Evolutionary conservation across 1,140 invertebrate genomes (phyloP).

Genomic region (Drosophila trapezifrons): DNA sequence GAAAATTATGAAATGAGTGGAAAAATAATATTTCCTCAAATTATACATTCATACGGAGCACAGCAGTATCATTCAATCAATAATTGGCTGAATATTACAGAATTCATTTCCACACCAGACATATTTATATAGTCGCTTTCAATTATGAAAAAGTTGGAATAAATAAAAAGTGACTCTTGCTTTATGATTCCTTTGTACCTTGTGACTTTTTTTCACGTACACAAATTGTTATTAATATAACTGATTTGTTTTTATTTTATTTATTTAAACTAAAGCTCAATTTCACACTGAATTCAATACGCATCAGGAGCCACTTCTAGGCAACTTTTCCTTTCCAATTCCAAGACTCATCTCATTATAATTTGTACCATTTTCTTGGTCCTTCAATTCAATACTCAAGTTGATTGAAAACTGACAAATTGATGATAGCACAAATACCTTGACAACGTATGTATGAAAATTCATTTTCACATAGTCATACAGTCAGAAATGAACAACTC

Average conservation of each 20-base stretch:
- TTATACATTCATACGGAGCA: constrained; percentile 2
- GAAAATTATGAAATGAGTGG: constrained; percentile 42
- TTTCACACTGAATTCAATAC: neutral
- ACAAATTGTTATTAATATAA: no score
- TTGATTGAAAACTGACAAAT: constrained; percentile 55
- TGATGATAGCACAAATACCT: constrained; percentile 34
- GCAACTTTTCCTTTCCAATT: neutral
- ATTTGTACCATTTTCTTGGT: constrained; percentile 27
- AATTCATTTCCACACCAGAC: constrained; percentile 12
- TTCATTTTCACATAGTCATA: constrained; percentile 32
- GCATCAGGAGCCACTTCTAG: neutral
- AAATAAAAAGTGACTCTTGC: neutral
- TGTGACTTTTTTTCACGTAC: neutral
- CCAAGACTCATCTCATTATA: constrained; percentile 35
- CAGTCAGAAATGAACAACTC: constrained; percentile 53
- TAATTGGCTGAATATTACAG: constrained; percentile 22
- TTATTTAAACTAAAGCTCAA: neutral
- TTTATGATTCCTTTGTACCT: neutral
- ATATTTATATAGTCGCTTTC: neutral
- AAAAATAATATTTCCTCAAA: constrained; percentile 44
- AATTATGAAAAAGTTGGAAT: neutral
- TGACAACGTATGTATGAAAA: constrained; percentile 40
- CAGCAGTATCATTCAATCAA: constrained; percentile 23
- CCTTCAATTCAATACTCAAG: constrained; percentile 22
- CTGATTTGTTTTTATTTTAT: neutral